Base-by-base conservation (phyloP, 2,888 invertebrate species). In the Drosophila melanosoma region DNA sequence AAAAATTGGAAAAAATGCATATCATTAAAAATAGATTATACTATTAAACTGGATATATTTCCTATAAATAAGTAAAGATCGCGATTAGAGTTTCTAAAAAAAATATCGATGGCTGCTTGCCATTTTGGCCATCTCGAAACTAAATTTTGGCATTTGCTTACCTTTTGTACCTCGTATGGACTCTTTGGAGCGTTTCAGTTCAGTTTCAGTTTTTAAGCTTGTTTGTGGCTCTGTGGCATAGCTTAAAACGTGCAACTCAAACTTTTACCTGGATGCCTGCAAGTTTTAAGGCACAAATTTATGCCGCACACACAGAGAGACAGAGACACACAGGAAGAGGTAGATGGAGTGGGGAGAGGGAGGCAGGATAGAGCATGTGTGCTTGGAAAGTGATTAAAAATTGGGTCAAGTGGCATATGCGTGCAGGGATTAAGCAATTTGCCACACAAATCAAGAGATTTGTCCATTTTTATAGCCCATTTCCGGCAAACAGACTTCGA, bases 341-440 rank as follows among this genome's bases (percentile, higher is more conserved):
- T 11, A 45, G 7, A 36, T 20, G 54, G n/a, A 38, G 26, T 6
- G 29, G 29, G 33, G 17, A 49, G 7, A 36, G 17, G 54, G n/a
- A 38, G 26, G 38, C 26, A 36, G 42, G 26, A 35, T 10, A 17
- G 62, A 81, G 74, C 81, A 81, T 89, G 83, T 89, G 83, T 79
- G 79, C 70, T 65, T 75, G 81, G 74, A 82, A 80, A 89, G 90
- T 87, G 87, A 90, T 87, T 87, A 90, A 88, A 90, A 87, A 87
- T 90, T 90, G 87, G 90, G 87, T 90, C 90, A 90, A 90, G 85
- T 87, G 87, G 87, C 89, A 86, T 84, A 79, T 89, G 88, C 85
- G 85, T 89, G 85, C 61, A 32, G 76, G 90, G 84, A 89, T 85
- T 90, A 85, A 89, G 85, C 89, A 90, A 85, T 90, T 85, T 83